Conservation (phyloP, 1,140 invertebrate genomes). For the Brachionus rubens region DNA sequence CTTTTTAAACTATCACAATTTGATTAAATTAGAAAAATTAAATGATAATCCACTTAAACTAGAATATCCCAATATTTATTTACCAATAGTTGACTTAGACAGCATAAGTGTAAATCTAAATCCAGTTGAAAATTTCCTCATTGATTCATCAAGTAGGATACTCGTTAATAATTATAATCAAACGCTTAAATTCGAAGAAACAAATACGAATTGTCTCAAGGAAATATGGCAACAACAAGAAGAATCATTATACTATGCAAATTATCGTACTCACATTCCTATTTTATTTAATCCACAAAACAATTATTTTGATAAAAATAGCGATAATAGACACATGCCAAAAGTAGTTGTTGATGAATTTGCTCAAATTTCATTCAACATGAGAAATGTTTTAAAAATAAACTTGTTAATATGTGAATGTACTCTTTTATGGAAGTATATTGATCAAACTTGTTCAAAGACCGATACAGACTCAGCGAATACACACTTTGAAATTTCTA, state of each 20-base stretch:
- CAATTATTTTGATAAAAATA: background rate
- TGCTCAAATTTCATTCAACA: background rate
- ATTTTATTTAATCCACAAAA: constrained; percentile 21
- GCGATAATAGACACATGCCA: background rate
- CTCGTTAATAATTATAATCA: background rate
- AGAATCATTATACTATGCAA: background rate
- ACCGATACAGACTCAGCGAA: background rate
- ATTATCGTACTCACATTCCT: background rate
- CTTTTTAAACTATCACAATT: too few relatives aligned
- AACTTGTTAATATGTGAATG: background rate
- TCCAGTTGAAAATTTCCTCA: background rate
- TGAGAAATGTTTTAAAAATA: constrained; percentile 1
- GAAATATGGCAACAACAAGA: background rate
- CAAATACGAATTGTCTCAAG: background rate
- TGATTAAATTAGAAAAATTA: too few relatives aligned
- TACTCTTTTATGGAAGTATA: constrained; percentile 1
- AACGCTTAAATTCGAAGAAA: too few relatives aligned
- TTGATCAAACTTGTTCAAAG: too few relatives aligned
- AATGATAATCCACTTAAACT: too few relatives aligned
- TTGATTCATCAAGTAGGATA: background rate
- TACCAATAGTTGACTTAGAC: background rate
- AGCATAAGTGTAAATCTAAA: background rate
- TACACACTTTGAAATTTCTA: background rate
- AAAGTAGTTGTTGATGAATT: constrained; percentile 12
- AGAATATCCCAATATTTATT: background rate